A percentile compares a stretch with the other conserved stretches of the same genome.
Conservation (phyloP, 2,113 vertebrate species). For the Cynoglossus semilaevis region DNA sequence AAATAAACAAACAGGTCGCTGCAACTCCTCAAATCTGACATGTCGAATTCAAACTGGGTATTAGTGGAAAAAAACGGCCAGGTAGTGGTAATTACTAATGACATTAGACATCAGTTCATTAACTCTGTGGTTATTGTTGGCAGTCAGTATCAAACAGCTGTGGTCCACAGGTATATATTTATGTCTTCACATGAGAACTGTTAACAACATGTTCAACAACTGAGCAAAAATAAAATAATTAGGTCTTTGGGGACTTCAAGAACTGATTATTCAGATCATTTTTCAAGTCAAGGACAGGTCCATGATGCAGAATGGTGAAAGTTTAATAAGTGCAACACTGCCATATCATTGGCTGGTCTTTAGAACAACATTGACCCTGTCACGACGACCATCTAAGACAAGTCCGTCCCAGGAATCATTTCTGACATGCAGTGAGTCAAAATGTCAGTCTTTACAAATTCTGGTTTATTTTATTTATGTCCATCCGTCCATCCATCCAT, state of each 20-base stretch:
- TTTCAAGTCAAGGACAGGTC: background rate
- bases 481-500: too few species aligned
- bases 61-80: background rate
- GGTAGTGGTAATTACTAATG: slow-evolving; percentile 3
- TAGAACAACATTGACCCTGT: too few species aligned
- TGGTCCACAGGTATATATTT: background rate
- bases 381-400: too few species aligned
- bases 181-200: background rate
- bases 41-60: background rate
- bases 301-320: background rate
- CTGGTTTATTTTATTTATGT: too few species aligned
- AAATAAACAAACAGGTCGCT: background rate
- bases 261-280: slow-evolving; percentile 1
- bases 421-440: too few species aligned
- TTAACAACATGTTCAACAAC: background rate
- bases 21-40: background rate
- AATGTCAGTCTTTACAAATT: too few species aligned
- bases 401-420: too few species aligned
- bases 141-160: slow-evolving; percentile 7
- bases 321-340: too few species aligned
- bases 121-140: slow-evolving; percentile 12
- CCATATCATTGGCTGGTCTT: too few species aligned
- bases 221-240: background rate
- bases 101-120: background rate
- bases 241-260: too few species aligned